Evolutionary conservation across 2,797 vertebrate species (phyloP).

Genomic region (Trachurus trachurus): DNA sequence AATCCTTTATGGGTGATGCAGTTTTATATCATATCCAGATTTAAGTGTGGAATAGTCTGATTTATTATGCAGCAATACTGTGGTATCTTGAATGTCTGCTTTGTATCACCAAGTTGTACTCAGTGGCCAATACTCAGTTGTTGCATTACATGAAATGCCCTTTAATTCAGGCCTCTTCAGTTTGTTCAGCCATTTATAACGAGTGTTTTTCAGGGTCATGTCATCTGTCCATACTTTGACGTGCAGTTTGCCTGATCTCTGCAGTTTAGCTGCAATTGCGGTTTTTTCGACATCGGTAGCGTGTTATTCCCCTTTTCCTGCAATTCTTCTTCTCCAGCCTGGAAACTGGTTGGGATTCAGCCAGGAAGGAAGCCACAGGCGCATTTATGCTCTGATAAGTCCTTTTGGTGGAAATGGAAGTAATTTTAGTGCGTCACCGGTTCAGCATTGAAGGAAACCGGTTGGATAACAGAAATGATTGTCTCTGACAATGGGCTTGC

Average conservation of each 20-base stretch:
- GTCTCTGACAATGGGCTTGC: conserved; percentile 70
- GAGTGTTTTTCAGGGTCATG: conserved; percentile 21
- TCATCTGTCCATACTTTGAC: conserved; percentile 52
- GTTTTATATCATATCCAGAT: conserved; percentile 1
- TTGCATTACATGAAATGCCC: conserved; percentile 8
- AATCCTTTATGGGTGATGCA: conserved; percentile 8
- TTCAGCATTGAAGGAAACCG: conserved; percentile 76
- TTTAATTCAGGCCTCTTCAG: not conserved
- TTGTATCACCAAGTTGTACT: not conserved
- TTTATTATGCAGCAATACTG: conserved; percentile 4
- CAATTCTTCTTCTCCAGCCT: conserved; percentile 84
- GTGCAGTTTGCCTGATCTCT: conserved; percentile 38
- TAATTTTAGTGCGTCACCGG: conserved; percentile 83
- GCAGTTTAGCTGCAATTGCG: conserved; percentile 58
- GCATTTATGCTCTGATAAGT: conserved; percentile 86
- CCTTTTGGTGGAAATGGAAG: conserved; percentile 84
- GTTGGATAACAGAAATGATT: conserved; percentile 79
- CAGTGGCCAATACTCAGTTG: not conserved
- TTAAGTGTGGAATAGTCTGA: conserved; percentile 1
- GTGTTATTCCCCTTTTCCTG: conserved; percentile 83
- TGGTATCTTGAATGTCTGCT: not conserved
- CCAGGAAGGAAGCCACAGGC: conserved; percentile 86
- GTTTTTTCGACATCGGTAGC: conserved; percentile 57
- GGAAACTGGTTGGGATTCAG: conserved; percentile 76
- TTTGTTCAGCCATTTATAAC: conserved; percentile 1